Evolutionary conservation across 2,888 invertebrate genomes (phyloP).

Genomic region (Protophormia terraenovae): DNA sequence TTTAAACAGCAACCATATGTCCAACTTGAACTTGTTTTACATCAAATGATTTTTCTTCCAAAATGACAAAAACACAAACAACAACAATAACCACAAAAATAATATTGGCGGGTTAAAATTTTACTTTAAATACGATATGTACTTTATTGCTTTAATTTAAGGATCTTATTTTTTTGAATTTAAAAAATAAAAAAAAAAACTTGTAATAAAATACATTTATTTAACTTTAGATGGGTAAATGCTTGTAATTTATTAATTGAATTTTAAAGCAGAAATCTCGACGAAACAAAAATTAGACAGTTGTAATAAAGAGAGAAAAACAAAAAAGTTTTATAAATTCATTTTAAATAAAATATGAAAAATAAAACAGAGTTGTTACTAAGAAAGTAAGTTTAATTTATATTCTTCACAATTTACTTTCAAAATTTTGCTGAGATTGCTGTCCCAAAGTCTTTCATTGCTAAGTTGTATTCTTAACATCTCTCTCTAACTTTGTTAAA

Average conservation of each 20-base stretch:
- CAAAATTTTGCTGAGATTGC: constrained; percentile 41
- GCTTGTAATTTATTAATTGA: constrained; percentile 56
- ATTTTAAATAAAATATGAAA: constrained; percentile 62
- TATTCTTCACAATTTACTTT: constrained; percentile 27
- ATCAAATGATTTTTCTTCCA: neutral
- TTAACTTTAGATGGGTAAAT: constrained; percentile 24
- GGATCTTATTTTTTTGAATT: no score
- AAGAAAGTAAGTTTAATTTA: constrained; percentile 51
- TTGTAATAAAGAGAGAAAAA: neutral
- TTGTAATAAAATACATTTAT: neutral
- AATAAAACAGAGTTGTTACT: constrained; percentile 48
- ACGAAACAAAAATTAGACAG: constrained; percentile 13
- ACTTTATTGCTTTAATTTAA: no score
- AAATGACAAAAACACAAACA: neutral
- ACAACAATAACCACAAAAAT: neutral
- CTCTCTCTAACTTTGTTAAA: constrained; percentile 3
- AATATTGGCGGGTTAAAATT: neutral
- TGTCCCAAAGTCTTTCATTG: neutral
- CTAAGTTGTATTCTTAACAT: constrained; percentile 27
- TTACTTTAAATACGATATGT: no score
- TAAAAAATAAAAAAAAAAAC: no score
- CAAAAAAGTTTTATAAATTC: constrained; percentile 43
- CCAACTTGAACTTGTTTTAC: constrained; percentile 16
- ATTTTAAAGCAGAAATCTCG: constrained; percentile 37
- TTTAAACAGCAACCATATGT: neutral